A percentile compares a stretch with the other conserved stretches of the same genome.
phyloP scores from a whole-genome alignment of 1,140 invertebrate genomes.

The Habropoda laboriosa region DNA sequence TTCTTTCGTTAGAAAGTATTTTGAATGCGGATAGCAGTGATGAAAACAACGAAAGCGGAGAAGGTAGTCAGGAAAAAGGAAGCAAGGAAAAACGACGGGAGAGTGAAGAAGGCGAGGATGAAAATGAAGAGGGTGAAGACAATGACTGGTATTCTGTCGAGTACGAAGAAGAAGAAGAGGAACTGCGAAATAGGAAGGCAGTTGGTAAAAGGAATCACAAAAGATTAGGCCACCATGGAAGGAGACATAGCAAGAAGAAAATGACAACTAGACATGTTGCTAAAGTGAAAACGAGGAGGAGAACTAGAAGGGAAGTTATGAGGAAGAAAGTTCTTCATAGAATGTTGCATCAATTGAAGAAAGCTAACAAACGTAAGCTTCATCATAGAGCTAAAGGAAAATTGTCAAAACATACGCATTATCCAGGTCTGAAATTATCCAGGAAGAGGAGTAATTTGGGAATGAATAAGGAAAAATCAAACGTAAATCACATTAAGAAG shows the following conservation, averaged over 20 bases:
- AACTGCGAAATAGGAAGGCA: too few species aligned
- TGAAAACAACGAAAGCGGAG: constrained; percentile 51
- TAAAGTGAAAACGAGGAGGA: not conserved
- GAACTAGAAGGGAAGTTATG: not conserved
- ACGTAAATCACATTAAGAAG: too few species aligned
- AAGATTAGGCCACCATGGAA: not conserved
- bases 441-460: not conserved
- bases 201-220: too few species aligned
- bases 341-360: not conserved
- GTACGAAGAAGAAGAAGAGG: not conserved
- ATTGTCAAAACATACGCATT: not conserved
- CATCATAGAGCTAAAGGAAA: not conserved
- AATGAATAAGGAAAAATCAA: too few species aligned
- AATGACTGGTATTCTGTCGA: too few species aligned
- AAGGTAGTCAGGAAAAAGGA: constrained; percentile 40
- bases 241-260: not conserved
- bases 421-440: too few species aligned
- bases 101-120: not conserved
- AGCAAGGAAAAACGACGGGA: constrained; percentile 6
- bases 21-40: constrained; percentile 24
- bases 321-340: not conserved
- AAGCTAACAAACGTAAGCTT: not conserved
- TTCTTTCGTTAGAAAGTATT: not conserved
- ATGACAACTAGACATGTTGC: not conserved
- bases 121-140: constrained; percentile 6